Percentiles rank a stretch among this genome's conserved stretches.
Evolutionary conservation across 2,113 vertebrate genomes (phyloP).

Genomic region (Cheirogaleus medius): DNA sequence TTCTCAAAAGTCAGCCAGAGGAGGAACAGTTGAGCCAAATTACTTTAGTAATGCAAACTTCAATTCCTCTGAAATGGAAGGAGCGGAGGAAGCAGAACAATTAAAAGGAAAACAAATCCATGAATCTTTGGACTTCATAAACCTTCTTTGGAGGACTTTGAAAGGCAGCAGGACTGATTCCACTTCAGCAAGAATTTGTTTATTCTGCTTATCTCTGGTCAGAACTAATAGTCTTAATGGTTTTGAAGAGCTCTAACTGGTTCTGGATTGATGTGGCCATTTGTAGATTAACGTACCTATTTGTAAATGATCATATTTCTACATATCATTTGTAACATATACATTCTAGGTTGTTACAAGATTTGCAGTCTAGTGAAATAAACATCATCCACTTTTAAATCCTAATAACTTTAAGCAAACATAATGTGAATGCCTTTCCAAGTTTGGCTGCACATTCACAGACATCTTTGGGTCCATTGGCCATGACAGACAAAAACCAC

Average conservation of each 20-base stretch:
- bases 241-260: constrained; percentile 31
- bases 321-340: constrained; percentile 34
- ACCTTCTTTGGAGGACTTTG: neutral
- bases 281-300: constrained; percentile 52
- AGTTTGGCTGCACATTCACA: neutral
- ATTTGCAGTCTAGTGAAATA: constrained; percentile 48
- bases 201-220: constrained; percentile 71
- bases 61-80: constrained; percentile 28
- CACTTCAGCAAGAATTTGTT: constrained; percentile 61
- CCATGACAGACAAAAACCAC: neutral
- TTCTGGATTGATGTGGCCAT: neutral
- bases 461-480: neutral
- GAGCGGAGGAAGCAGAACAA: constrained; percentile 28
- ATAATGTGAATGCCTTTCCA: constrained; percentile 34
- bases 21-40: neutral
- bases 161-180: constrained; percentile 18
- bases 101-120: constrained; percentile 22
- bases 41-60: constrained; percentile 8
- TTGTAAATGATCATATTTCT: constrained; percentile 66
- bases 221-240: constrained; percentile 71
- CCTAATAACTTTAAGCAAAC: constrained; percentile 17
- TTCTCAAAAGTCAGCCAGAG: neutral
- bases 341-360: constrained; percentile 53
- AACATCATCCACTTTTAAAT: constrained; percentile 43
- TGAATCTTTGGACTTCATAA: constrained; percentile 23